These are phyloP conservation scores for Arrhopalites spinosus DNA, from an alignment of 2,888 invertebrate genomes.

Conservation along the genomic window DNA sequence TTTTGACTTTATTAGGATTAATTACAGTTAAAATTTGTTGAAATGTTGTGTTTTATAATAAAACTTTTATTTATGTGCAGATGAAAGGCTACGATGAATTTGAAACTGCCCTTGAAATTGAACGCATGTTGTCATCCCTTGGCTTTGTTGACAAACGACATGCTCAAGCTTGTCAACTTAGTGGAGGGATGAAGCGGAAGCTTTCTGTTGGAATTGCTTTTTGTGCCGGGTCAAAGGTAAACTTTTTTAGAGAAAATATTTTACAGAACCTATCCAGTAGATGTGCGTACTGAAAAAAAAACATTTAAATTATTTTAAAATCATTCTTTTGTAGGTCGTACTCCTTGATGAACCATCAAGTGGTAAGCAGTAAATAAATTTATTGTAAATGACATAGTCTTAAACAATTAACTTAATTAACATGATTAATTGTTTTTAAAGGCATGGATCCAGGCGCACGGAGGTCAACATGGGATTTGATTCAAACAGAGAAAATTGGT, in stretches of 20 bases:
- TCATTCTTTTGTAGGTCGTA: conserved; percentile 61
- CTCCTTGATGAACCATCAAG: conserved; percentile 64
- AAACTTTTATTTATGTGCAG: conserved; percentile 59
- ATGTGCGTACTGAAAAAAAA: too few species aligned
- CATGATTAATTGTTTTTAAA: not conserved
- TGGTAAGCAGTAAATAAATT: not conserved
- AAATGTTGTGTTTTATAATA: not conserved
- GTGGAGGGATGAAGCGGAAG: conserved; percentile 93
- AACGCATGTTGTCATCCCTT: conserved; percentile 66
- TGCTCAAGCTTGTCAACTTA: conserved; percentile 68
- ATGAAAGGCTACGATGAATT: conserved; percentile 66
- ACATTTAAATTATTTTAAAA: too few species aligned
- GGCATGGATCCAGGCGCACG: conserved; percentile 62
- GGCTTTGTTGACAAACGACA: conserved; percentile 70
- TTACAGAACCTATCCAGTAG: not conserved
- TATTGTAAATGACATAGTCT: too few species aligned
- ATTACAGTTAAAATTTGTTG: not conserved
- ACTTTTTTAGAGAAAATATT: too few species aligned
- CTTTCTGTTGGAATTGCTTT: conserved; percentile 85
- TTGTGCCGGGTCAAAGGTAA: conserved; percentile 66
- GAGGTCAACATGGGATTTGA: conserved; percentile 59
- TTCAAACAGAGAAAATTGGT: conserved; percentile 64
- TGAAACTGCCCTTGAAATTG: conserved; percentile 64
- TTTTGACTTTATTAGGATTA: too few species aligned
- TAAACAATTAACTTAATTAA: too few species aligned